Base-by-base conservation (phyloP, 2,888 invertebrate genomes). In the Drosophila kuntzei region DNA sequence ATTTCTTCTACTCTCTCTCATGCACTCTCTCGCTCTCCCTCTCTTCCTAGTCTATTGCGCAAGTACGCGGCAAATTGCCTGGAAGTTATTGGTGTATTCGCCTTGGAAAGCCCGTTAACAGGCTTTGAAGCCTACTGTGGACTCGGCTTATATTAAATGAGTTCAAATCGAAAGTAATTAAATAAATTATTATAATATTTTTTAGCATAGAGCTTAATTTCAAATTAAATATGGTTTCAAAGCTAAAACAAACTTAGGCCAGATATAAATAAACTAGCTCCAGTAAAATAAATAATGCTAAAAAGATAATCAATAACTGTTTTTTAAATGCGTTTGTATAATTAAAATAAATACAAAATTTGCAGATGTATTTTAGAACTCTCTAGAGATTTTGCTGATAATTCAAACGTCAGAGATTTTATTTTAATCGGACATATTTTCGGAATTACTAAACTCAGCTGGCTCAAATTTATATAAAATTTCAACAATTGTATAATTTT, bases 1-100 rank as follows among this genome's bases (percentile, higher is more conserved):
- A 4, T 36, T 25, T 34, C 46, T 41, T 18, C 20, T 8, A 22
- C 41, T 34, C 32, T 43, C 37, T 14, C 29, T 14, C 16, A 46
- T 16, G 16, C 16, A 9, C 37, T 34, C 36, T 36, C n/a, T 18
- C 27, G 37, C 4, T 20, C 14, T 25, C 16, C 37, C 27, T 37
- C 44, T 55, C 22, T 22, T 22, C 34, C 22, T 12, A 29, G n/a
- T 55, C 37, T 55, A 54, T 16, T 78, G 75, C 75, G 75, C 75
- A 76, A 61, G 74, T 46, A 20, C 57, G 27, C 32, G 60, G 58
- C 60, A 53, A 57, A 60, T 58, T 73, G 54, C 20, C 57, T 73
- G 75, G 78, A 75, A 74, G n/a, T 41, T 36, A 18, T 20, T 59
- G 55, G 55, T 55, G 14, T 53, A 53, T 77, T 75, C 62, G 73